Base-by-base conservation (phyloP, 2,113 vertebrate genomes). In the Paradoxurus hermaphroditus region DNA sequence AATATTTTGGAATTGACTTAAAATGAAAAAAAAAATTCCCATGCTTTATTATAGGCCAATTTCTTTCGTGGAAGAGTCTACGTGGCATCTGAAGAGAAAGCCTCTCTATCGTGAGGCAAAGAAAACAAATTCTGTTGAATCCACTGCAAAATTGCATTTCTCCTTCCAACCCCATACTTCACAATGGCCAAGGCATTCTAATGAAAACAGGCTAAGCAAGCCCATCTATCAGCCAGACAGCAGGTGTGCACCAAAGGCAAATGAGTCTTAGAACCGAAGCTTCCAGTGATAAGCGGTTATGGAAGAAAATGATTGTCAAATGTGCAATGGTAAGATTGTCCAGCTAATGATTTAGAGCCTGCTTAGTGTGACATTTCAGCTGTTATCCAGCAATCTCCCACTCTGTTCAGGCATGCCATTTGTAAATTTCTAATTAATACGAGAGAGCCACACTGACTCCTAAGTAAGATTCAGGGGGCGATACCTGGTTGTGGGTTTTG, bases 111-210 rank as follows among this genome's bases (percentile, higher is more conserved):
- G 94, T 39, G 49, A 92, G 79, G 90, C 68, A 92, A 96, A 77
- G 86, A 95, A 96, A 95, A 82, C 46, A 87, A 95, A 97, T 97
- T 89, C 15, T 51, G 16, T 96, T 59, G 34, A 95, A 81, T 88
- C 93, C 62, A 29, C 79, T 4, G 5, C 56, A 85, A 92, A 97
- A 97, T 96, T 96, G 83, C 41, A 62, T 92, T 91, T 91, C 65
- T 93, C 36, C 39, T 96, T 89, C 56, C 49, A 72, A 81, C 11
- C 8, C 25, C 75, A 81, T 92, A 31, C 84, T 94, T 96, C 68
- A 97, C 44, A n/a, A n/a, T 75, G 59, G 94, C 67, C 25, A 19
- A 77, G 79, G 36, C 18, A 10, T 11, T 75, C 25, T 81, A 95
- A 96, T 95, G 81, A 95, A 95, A 96, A 93, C 84, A 79, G 49